Conservation (phyloP, 2,797 vertebrate genomes). For the Rhinophrynus dorsalis region DNA sequence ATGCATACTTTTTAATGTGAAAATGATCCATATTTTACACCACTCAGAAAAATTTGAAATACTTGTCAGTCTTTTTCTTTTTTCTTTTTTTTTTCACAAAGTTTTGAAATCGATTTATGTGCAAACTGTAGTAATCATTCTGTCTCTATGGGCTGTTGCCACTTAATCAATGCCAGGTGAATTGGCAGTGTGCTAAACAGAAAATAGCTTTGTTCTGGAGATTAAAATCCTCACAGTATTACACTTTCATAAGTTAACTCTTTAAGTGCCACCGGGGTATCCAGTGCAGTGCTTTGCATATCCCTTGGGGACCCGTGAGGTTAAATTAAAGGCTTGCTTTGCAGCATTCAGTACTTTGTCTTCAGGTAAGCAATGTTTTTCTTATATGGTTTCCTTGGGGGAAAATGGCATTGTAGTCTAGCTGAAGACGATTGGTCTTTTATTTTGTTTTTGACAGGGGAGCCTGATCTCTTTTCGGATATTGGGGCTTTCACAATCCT, state of each 20-base stretch:
- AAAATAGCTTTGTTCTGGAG: conserved; percentile 30
- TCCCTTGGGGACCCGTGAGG: no score
- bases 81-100: conserved; percentile 11
- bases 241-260: conserved; percentile 28
- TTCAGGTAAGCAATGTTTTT: no score
- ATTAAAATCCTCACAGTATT: conserved; percentile 41
- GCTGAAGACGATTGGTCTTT: no score
- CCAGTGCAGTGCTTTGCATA: no score
- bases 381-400: no score
- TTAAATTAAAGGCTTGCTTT: no score
- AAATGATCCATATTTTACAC: conserved; percentile 32
- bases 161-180: conserved; percentile 34
- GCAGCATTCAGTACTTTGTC: no score
- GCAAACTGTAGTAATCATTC: conserved; percentile 50
- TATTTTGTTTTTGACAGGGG: no score
- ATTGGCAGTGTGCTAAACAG: conserved; percentile 34
- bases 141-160: conserved; percentile 12
- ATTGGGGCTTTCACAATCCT: no score
- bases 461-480: no score
- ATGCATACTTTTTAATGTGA: conserved; percentile 34
- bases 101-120: conserved; percentile 59
- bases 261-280: no score
- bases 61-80: conserved; percentile 30
- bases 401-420: no score
- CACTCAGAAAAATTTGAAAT: conserved; percentile 14